Conservation (phyloP, 2,797 vertebrate species). For the Brachymystax lenok region DNA sequence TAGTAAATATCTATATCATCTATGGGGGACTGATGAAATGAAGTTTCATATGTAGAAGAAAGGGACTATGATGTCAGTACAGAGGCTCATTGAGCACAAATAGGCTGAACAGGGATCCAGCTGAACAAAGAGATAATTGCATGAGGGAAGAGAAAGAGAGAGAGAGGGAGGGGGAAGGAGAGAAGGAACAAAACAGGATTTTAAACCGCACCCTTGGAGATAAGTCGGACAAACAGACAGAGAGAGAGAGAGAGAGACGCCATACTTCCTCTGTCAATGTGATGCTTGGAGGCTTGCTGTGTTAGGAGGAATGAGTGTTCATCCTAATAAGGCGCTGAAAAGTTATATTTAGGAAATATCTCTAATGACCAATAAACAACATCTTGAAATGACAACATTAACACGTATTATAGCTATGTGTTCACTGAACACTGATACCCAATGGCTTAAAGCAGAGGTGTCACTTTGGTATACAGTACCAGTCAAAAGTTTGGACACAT, state of each 20-base stretch:
- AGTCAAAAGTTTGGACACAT: too few species aligned
- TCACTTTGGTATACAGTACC: too few species aligned
- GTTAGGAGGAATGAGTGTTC: too few species aligned
- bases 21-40: background rate
- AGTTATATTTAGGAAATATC: too few species aligned
- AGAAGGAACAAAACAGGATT: constrained; percentile 63
- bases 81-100: background rate
- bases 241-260: constrained; percentile 35
- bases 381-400: too few species aligned
- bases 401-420: too few species aligned
- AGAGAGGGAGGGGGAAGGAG: background rate
- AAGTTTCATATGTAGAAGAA: background rate
- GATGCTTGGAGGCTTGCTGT: too few species aligned
- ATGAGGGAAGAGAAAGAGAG: constrained; percentile 21
- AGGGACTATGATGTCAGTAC: background rate
- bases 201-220: constrained; percentile 72
- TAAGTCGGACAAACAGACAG: constrained; percentile 27
- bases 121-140: constrained; percentile 26
- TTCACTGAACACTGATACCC: too few species aligned
- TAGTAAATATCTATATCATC: background rate
- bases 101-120: background rate
- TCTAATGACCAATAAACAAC: too few species aligned
- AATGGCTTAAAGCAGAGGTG: too few species aligned
- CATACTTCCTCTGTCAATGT: too few species aligned
- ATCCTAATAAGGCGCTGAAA: too few species aligned